These are phyloP conservation scores for Betta splendens DNA, from an alignment of 2,797 vertebrate species.

Conservation along the genomic window DNA sequence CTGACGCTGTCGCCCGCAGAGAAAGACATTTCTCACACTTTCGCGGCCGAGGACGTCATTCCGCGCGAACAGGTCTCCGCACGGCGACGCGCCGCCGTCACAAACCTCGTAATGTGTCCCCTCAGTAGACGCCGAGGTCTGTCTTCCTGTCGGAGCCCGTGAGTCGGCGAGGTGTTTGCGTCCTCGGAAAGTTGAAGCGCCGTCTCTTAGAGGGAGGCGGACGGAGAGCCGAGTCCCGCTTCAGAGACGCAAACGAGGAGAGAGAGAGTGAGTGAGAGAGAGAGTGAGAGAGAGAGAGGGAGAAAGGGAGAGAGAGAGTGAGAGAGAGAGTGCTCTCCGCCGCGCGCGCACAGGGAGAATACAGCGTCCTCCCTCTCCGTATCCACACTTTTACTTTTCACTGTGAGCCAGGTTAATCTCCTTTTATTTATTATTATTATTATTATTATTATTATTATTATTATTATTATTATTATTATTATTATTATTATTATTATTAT, in stretches of 20 bases:
- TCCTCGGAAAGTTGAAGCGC: conserved; percentile 60
- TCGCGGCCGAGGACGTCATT: conserved; percentile 54
- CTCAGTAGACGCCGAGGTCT: conserved; percentile 31
- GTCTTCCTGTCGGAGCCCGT: conserved; percentile 11
- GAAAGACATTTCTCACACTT: conserved; percentile 61
- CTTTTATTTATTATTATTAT: no score
- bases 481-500: no score
- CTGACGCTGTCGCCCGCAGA: conserved; percentile 47
- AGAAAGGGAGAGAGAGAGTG: conserved; percentile 31
- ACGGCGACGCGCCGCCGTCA: conserved; percentile 7
- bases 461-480: no score
- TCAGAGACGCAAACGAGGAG: conserved; percentile 27
- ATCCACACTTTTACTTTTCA: conserved; percentile 30
- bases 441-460: no score
- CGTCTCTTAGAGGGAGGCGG: conserved; percentile 7
- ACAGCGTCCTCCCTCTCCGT: conserved; percentile 27
- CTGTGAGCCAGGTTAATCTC: conserved; percentile 22
- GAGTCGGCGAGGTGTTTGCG: conserved; percentile 33
- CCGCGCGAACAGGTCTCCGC: conserved; percentile 43
- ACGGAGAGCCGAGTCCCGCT: conserved; percentile 8
- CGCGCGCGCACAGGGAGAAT: conserved; percentile 36
- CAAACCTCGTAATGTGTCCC: conserved; percentile 25
- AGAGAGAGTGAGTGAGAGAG: conserved; percentile 30
- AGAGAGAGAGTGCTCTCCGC: conserved; percentile 33
- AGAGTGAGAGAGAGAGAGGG: conserved; percentile 27